Evolutionary conservation across 1,140 invertebrate species (phyloP).

Genomic region (Cecropterus lyciades): DNA sequence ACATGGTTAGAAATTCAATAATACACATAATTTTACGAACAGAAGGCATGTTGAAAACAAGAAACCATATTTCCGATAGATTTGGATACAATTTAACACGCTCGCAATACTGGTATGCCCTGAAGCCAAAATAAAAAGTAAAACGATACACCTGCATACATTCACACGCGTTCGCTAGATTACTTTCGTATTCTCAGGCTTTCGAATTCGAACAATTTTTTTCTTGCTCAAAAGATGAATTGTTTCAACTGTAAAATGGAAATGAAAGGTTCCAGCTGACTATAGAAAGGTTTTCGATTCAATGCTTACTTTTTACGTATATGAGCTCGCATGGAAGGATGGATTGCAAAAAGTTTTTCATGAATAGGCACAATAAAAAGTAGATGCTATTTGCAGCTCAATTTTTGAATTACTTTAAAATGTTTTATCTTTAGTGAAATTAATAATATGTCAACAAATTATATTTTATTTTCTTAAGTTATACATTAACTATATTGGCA

Average conservation of each 20-base stretch:
- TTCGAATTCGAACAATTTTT: conserved; percentile 53
- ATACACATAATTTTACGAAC: too few species aligned
- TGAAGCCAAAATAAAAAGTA: conserved; percentile 47
- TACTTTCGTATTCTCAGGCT: conserved; percentile 60
- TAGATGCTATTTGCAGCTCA: too few species aligned
- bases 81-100: conserved; percentile 42
- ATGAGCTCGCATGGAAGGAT: conserved; percentile 5
- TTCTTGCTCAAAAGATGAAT: conserved; percentile 54
- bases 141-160: conserved; percentile 52
- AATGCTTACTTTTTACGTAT: conserved; percentile 23
- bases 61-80: conserved; percentile 11
- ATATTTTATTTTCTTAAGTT: too few species aligned
- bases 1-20: too few species aligned
- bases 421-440: too few species aligned
- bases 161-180: conserved; percentile 67
- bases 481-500: too few species aligned
- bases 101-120: conserved; percentile 45
- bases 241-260: conserved; percentile 40
- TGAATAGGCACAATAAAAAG: too few species aligned
- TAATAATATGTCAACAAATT: too few species aligned
- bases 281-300: conserved; percentile 17
- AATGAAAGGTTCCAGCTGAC: conserved; percentile 27
- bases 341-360: background rate
- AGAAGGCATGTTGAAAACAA: too few species aligned
- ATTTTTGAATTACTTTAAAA: too few species aligned